Percentiles rank a stretch among this genome's conserved stretches.
Conservation (phyloP, 2,797 vertebrate species). For the Anguilla megastoma region DNA sequence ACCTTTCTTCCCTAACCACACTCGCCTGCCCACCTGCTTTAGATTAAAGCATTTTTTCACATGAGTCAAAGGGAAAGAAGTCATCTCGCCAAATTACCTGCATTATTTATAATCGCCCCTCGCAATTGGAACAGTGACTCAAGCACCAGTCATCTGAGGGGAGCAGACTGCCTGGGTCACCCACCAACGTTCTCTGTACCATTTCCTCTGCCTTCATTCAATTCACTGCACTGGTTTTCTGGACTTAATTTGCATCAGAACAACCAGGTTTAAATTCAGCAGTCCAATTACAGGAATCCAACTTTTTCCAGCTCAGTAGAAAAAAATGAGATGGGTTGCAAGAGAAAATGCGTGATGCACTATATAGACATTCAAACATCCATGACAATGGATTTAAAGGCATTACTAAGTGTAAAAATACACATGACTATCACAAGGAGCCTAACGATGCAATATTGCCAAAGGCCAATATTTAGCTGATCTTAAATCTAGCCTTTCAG, state of each 20-base stretch:
- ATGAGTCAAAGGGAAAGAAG: slow-evolving; percentile 49
- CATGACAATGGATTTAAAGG: not conserved
- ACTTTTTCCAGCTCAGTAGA: not conserved
- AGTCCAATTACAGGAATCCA: not conserved
- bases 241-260: not conserved
- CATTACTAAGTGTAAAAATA: not conserved
- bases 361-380: not conserved
- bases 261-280: not conserved
- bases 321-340: not conserved
- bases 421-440: not conserved
- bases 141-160: slow-evolving; percentile 33
- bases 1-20: slow-evolving; percentile 1
- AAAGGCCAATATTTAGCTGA: not conserved
- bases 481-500: not conserved
- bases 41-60: slow-evolving; percentile 21
- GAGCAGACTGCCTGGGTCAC: not conserved
- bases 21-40: slow-evolving; percentile 21
- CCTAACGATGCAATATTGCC: not conserved
- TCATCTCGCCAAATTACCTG: slow-evolving; percentile 61
- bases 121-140: slow-evolving; percentile 58
- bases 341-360: not conserved
- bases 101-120: not conserved
- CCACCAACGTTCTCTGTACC: not conserved
- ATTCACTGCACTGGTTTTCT: not conserved
- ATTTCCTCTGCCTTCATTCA: not conserved